Evolutionary conservation across 1,140 invertebrate genomes (phyloP).

Genomic region (Scaptomyza montana): DNA sequence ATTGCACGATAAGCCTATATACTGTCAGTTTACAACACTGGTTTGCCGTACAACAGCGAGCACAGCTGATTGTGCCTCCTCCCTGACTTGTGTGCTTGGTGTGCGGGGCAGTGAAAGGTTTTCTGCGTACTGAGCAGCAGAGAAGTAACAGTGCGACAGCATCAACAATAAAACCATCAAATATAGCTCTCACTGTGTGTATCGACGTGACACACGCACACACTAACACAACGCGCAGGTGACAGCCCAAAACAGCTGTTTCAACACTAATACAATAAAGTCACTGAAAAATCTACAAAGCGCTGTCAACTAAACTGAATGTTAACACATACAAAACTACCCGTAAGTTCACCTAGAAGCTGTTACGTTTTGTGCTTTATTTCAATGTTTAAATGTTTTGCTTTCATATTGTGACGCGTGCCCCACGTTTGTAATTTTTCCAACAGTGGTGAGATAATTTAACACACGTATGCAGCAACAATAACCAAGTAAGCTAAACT

Average conservation of each 20-base stretch:
- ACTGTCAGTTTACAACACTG: constrained; percentile 64
- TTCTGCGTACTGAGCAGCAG: constrained; percentile 19
- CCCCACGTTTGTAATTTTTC: constrained; percentile 42
- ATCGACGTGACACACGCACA: constrained; percentile 55
- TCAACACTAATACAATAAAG: constrained; percentile 61
- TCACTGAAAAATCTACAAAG: constrained; percentile 32
- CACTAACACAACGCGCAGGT: constrained; percentile 40
- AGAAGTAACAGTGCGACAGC: constrained; percentile 37
- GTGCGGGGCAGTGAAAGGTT: constrained; percentile 46
- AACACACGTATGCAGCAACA: constrained; percentile 36
- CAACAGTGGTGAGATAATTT: constrained; percentile 45
- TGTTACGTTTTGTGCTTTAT: constrained; percentile 36
- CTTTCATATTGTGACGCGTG: constrained; percentile 49
- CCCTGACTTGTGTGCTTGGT: constrained; percentile 42
- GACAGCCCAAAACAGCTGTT: constrained; percentile 73
- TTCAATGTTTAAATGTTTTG: constrained; percentile 57
- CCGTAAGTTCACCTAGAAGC: constrained; percentile 52
- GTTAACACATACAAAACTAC: constrained; percentile 33
- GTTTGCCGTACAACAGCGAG: constrained; percentile 31
- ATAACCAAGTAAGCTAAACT: constrained; percentile 55
- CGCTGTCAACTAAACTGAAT: constrained; percentile 28
- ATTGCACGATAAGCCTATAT: constrained; percentile 52
- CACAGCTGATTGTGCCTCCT: constrained; percentile 67
- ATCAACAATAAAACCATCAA: constrained; percentile 27
- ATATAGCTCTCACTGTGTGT: constrained; percentile 47